Evolutionary conservation across 2,888 invertebrate genomes (phyloP).

Genomic region (Neocrepidodera transversa): DNA sequence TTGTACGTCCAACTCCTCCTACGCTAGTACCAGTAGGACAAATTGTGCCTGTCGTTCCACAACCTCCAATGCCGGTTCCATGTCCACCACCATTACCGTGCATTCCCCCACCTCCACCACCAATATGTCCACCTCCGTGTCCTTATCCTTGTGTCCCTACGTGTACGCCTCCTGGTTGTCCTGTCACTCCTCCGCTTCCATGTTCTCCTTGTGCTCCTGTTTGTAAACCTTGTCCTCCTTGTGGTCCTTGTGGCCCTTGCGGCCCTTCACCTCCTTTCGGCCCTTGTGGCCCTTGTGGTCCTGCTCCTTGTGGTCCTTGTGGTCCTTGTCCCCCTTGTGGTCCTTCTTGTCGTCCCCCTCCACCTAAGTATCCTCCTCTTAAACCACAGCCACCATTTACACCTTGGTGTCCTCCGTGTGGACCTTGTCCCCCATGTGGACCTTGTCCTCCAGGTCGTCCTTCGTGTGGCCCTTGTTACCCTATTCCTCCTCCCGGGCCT

Average conservation of each 20-base stretch:
- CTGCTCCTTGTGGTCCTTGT: conserved; percentile 39
- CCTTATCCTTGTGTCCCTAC: background rate
- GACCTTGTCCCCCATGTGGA: conserved; percentile 32
- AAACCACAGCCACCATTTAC: conserved; percentile 26
- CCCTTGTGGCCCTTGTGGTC: background rate
- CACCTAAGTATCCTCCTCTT: conserved; percentile 23
- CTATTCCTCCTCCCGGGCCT: conserved; percentile 44
- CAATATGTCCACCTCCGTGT: background rate
- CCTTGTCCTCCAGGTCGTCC: conserved; percentile 27
- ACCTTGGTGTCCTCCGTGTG: conserved; percentile 33
- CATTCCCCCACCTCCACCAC: background rate
- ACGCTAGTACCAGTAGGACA: conserved; percentile 4
- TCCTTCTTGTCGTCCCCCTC: conserved; percentile 53
- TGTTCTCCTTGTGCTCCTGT: conserved; percentile 57
- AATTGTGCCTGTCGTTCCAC: conserved; percentile 4
- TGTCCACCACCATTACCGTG: conserved; percentile 2
- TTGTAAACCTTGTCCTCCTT: conserved; percentile 38
- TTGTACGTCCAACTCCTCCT: background rate
- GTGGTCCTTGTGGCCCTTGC: conserved; percentile 29
- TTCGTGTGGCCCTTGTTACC: conserved; percentile 26
- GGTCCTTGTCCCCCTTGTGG: conserved; percentile 48
- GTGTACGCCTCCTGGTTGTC: background rate
- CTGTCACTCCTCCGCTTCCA: background rate
- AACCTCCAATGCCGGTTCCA: conserved; percentile 9
- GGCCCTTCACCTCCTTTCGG: conserved; percentile 17